Percentiles rank a stretch among this genome's conserved stretches.
These are phyloP conservation scores for Drosophila sproati DNA, from an alignment of 1,140 invertebrate species.

Conservation along the genomic window DNA sequence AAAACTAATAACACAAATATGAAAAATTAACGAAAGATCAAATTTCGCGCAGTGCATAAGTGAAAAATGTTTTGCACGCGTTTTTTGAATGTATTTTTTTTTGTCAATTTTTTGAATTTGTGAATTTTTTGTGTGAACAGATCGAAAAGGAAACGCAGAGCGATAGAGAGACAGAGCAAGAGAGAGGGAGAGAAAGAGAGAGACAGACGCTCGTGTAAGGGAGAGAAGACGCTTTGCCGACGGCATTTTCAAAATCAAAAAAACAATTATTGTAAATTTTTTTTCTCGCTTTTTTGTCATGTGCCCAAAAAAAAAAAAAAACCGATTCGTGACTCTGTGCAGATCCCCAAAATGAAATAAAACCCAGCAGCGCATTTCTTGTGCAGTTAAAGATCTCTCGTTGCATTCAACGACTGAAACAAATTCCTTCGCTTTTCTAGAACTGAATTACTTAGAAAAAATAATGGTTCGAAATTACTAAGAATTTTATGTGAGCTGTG, in stretches of 20 bases:
- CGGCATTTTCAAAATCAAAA: not conserved
- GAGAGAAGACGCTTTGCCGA: not conserved
- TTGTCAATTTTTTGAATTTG: constrained; percentile 7
- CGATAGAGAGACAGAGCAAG: not conserved
- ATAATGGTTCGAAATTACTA: too few relatives aligned
- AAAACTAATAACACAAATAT: constrained; percentile 5
- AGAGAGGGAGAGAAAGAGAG: not conserved
- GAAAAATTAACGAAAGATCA: not conserved
- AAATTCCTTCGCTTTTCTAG: too few relatives aligned
- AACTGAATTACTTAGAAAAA: too few relatives aligned
- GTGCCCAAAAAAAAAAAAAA: too few relatives aligned
- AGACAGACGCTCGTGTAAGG: not conserved
- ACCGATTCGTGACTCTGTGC: too few relatives aligned
- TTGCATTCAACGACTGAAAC: too few relatives aligned
- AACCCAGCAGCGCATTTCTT: too few relatives aligned
- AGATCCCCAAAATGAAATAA: too few relatives aligned
- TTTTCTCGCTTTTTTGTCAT: not conserved
- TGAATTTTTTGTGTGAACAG: not conserved
- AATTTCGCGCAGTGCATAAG: constrained; percentile 14
- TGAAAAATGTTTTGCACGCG: constrained; percentile 9
- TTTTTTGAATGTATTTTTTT: constrained; percentile 2
- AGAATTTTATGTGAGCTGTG: too few relatives aligned
- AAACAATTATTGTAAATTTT: not conserved
- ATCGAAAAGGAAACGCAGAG: constrained; percentile 1
- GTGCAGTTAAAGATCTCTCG: too few relatives aligned